Percentiles rank a stretch among this genome's conserved stretches.
phyloP scores from a whole-genome alignment of 1,140 invertebrate genomes.

The Asbolus verrucosus region DNA sequence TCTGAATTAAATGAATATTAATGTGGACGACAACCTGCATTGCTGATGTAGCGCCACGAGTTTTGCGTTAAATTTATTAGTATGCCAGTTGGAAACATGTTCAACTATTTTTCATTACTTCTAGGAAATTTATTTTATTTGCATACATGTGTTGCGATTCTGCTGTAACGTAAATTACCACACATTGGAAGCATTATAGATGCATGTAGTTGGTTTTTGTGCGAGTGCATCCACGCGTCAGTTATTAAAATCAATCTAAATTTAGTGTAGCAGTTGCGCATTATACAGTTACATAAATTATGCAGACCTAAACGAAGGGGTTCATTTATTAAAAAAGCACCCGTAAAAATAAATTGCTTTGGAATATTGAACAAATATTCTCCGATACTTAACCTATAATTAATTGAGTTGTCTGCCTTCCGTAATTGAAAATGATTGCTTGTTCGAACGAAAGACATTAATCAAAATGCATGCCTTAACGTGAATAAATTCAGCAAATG shows the following conservation, averaged over 20 bases:
- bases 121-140: conserved; percentile 29
- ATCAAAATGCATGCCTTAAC: too few relatives aligned
- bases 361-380: too few relatives aligned
- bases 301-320: too few relatives aligned
- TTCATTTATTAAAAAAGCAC: too few relatives aligned
- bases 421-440: too few relatives aligned
- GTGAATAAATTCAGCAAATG: too few relatives aligned
- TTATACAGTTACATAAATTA: too few relatives aligned
- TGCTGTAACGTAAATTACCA: conserved; percentile 18
- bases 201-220: conserved; percentile 22
- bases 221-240: background rate
- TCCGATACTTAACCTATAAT: too few relatives aligned
- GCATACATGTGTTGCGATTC: conserved; percentile 30
- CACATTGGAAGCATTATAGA: conserved; percentile 16
- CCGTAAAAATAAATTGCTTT: too few relatives aligned
- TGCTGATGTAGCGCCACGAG: conserved; percentile 23
- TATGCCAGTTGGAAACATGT: conserved; percentile 23
- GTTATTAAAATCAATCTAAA: conserved; percentile 31
- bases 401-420: too few relatives aligned
- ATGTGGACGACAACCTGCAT: conserved; percentile 28
- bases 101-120: conserved; percentile 31
- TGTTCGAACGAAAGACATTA: too few relatives aligned
- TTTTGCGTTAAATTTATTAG: conserved; percentile 34
- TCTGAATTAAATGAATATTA: conserved; percentile 35
- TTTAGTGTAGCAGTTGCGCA: too few relatives aligned